A percentile compares a stretch with the other conserved stretches of the same genome.
These are phyloP conservation scores for Xanthostigma xanthostigma DNA, from an alignment of 2,888 invertebrate species.

Conservation along the genomic window DNA sequence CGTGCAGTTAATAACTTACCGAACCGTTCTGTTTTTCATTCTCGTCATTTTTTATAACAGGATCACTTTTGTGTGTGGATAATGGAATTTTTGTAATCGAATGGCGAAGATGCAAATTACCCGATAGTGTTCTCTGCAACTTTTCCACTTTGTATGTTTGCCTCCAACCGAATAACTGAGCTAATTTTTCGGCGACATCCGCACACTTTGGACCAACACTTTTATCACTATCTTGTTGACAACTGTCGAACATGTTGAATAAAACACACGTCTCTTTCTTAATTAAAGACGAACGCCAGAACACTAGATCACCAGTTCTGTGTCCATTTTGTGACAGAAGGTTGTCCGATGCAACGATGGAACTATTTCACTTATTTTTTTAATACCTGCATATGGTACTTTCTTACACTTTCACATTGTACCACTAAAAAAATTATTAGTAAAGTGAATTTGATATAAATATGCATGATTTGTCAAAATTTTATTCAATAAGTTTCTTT, in stretches of 20 bases:
- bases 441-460: too few species aligned
- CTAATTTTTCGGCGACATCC: constrained; percentile 62
- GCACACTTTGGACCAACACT: constrained; percentile 43
- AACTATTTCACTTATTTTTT: too few species aligned
- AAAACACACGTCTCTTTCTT: constrained; percentile 9
- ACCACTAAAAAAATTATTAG: too few species aligned
- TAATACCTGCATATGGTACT: too few species aligned
- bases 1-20: constrained; percentile 1
- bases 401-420: too few species aligned
- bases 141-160: constrained; percentile 69
- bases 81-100: constrained; percentile 3
- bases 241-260: constrained; percentile 21
- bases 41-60: not conserved
- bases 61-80: not conserved
- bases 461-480: too few species aligned
- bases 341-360: too few species aligned
- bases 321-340: too few species aligned
- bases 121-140: constrained; percentile 45
- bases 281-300: too few species aligned
- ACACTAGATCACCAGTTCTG: too few species aligned
- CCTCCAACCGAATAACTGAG: constrained; percentile 62
- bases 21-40: not conserved
- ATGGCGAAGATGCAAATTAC: constrained; percentile 11
- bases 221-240: constrained; percentile 17
- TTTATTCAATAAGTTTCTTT: too few species aligned